Conservation (phyloP, 2,797 vertebrate genomes). For the Thripadectes ignobilis region DNA sequence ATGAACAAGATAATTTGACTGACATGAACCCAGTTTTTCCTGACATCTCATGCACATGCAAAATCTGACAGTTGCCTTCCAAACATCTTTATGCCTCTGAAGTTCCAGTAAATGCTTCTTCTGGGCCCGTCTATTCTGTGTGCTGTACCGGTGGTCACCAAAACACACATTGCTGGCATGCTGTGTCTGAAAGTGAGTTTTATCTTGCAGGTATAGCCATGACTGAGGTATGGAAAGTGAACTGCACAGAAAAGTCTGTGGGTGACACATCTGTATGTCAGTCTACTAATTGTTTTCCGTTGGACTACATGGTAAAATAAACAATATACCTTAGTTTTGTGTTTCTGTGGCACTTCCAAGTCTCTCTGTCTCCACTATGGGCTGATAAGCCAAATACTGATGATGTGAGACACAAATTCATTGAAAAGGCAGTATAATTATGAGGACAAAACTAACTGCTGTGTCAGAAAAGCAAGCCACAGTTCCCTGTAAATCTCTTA, state of each 20-base stretch:
- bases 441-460: neutral
- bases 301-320: neutral
- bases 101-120: neutral
- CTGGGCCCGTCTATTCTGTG: neutral
- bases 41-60: neutral
- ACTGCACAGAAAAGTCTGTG: neutral
- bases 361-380: neutral
- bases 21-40: constrained; percentile 47
- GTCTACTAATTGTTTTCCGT: neutral
- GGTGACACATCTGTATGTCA: neutral
- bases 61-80: constrained; percentile 28
- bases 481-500: neutral
- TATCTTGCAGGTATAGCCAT: neutral
- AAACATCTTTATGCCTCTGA: neutral
- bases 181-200: neutral
- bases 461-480: rapidly evolving
- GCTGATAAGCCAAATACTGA: neutral
- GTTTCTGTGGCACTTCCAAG: neutral
- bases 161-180: neutral
- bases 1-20: constrained; percentile 59
- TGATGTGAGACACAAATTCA: neutral
- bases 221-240: neutral
- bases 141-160: neutral
- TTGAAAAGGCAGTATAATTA: neutral
- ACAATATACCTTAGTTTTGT: neutral